A percentile compares a stretch with the other conserved stretches of the same genome.
Conservation (phyloP, 2,113 vertebrate genomes). For the Xenus cinereus region DNA sequence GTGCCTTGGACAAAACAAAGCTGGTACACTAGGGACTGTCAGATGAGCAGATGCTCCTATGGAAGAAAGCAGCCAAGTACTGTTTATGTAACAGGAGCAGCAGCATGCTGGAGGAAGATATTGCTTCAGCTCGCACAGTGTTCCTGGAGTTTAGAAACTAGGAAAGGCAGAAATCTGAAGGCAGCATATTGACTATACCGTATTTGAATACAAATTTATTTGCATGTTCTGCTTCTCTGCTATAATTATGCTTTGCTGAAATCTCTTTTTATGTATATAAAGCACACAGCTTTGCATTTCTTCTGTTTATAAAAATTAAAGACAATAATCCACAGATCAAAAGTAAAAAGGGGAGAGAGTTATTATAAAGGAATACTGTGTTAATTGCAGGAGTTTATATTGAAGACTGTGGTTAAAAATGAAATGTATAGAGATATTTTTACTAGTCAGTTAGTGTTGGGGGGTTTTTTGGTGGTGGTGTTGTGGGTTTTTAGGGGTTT, state of each 20-base stretch:
- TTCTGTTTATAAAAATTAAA: background rate
- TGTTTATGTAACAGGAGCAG: slow-evolving; percentile 81
- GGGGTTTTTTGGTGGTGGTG: accelerated
- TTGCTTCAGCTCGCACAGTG: slow-evolving; percentile 10
- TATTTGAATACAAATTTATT: background rate
- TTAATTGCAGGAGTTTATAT: background rate
- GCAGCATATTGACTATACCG: background rate
- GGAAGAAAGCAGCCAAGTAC: slow-evolving; percentile 76
- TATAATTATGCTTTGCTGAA: background rate
- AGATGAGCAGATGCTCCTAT: slow-evolving; percentile 75
- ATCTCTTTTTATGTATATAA: background rate
- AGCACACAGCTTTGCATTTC: background rate
- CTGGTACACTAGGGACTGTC: slow-evolving; percentile 76
- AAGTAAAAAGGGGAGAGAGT: background rate
- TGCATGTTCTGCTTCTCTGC: background rate
- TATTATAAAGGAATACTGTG: background rate
- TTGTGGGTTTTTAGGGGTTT: background rate
- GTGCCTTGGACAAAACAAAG: slow-evolving; percentile 84
- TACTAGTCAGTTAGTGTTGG: background rate
- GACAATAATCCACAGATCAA: background rate
- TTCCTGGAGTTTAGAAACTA: slow-evolving; percentile 10
- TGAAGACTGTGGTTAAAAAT: background rate
- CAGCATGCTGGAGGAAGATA: slow-evolving; percentile 48
- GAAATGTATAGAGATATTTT: background rate
- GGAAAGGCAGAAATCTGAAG: background rate